Evolutionary conservation across 30 jellyfish, hydroid and myxozoan genomes (phyloP).

Genomic region (Haliclystus octoradiatus): DNA sequence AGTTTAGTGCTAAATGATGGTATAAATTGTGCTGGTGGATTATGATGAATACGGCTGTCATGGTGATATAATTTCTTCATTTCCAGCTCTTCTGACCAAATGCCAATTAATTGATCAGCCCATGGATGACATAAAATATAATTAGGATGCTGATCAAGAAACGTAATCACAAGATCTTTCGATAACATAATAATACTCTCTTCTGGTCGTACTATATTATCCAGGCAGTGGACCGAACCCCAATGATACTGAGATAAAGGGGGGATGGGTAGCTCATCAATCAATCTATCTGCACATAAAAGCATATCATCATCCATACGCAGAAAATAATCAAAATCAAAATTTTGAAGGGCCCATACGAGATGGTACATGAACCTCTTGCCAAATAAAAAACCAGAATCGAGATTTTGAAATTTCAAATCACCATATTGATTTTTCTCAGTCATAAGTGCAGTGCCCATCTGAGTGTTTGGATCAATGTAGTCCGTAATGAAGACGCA

Average conservation of each 20-base stretch:
- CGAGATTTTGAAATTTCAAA: conserved; percentile 26
- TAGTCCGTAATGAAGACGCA: conserved; percentile 37
- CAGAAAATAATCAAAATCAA: conserved; percentile 30
- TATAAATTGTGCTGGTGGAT: no score
- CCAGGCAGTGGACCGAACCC: conserved; percentile 54
- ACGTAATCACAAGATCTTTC: conserved; percentile 14
- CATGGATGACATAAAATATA: conserved; percentile 37
- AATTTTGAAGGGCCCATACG: conserved; percentile 37
- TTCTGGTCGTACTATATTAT: conserved; percentile 40
- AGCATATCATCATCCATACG: conserved; percentile 41
- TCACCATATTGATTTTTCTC: conserved; percentile 14
- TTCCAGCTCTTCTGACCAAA: conserved; percentile 25
- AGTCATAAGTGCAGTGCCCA: conserved; percentile 17
- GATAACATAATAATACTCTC: conserved; percentile 33
- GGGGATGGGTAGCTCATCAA: conserved; percentile 38
- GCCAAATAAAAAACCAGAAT: conserved; percentile 43
- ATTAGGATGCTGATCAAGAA: conserved; percentile 25
- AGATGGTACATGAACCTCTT: conserved; percentile 31
- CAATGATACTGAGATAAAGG: conserved; percentile 30
- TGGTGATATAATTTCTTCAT: conserved; percentile 4
- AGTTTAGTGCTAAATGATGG: no score
- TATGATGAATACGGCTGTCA: conserved; percentile 37
- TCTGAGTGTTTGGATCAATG: conserved; percentile 13
- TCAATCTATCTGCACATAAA: conserved; percentile 27
- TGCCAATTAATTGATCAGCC: conserved; percentile 45